Base-by-base conservation (phyloP, 2,888 invertebrate genomes). In the Deilephila elpenor region DNA sequence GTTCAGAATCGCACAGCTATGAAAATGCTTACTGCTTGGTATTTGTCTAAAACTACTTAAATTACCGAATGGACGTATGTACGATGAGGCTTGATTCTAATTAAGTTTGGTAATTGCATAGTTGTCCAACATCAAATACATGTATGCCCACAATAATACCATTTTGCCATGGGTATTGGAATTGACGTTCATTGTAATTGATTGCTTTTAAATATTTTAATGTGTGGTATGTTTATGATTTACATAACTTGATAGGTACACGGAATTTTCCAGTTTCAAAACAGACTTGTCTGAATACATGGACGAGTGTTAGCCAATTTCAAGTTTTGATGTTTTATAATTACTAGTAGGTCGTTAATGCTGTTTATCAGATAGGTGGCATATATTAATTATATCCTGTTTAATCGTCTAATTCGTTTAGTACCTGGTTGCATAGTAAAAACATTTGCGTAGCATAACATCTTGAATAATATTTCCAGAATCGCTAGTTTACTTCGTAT, bases 191-290 rank as follows among this genome's bases (percentile, higher is more conserved):
- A 70, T 70, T 73, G 61, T 71, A 73, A 71, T 73, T 62, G 19
- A 71, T 37, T 71, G 59, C 59, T 60, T 37, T 19, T 71, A 25
- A 71, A 60, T 59, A 59, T 44, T 51, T 29, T 59, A 71, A 59
- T 60, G 29, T 51, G 37, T 37, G 11, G 62, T 20, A 56, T 32
- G 56, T 59, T 25, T 29, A 32, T 19, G 14, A 71, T 73, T 73
- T 14, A 37, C 71, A 73, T 73, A 73, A 73, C 71, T 11, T 19
- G 71, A 59, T 71, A 20, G 51, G 56, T 71, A 44, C 53, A 25
- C 44, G 73, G 73, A 73, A 73, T 61, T 71, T 73, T 73, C 73
- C 73, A 70, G 29, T 51, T 14, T 61, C 60, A 51, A 60, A 71
- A 73, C 67, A 73, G 44, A 67, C 37, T 44, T 53, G 67, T 67